Evolutionary conservation across 2,113 vertebrate genomes (phyloP).

Genomic region (Gadus chalcogrammus): DNA sequence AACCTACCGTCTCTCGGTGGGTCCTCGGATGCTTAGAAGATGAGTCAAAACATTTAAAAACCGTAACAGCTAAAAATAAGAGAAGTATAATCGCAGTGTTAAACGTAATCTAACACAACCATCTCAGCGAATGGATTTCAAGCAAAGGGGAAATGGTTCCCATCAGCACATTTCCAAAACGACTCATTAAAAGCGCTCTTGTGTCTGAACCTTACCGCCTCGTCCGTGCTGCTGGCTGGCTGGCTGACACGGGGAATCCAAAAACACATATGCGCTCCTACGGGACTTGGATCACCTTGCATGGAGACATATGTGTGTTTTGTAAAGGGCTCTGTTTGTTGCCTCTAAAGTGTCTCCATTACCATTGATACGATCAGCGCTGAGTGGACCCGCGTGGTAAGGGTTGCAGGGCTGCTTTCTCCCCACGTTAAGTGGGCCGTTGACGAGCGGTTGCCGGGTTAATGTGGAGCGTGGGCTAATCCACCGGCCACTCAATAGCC

Average conservation of each 20-base stretch:
- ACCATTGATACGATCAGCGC: conserved; percentile 53
- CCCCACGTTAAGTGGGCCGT: conserved; percentile 56
- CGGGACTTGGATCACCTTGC: conserved; percentile 29
- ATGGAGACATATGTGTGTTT: conserved; percentile 28
- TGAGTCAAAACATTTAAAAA: conserved; percentile 8
- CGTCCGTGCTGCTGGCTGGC: background rate
- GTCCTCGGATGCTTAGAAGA: background rate
- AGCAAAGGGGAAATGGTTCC: no score
- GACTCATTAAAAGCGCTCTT: no score
- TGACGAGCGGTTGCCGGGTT: conserved; percentile 60
- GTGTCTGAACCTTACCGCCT: background rate
- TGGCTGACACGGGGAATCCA: background rate
- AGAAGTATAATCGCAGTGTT: no score
- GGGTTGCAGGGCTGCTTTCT: conserved; percentile 36
- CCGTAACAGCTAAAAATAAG: no score
- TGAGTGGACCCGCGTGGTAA: conserved; percentile 41
- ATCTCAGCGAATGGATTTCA: no score
- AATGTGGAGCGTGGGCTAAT: conserved; percentile 69
- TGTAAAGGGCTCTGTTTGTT: conserved; percentile 47
- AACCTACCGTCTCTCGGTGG: conserved; percentile 2
- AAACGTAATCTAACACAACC: no score
- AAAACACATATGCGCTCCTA: conserved; percentile 9
- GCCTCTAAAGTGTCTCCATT: conserved; percentile 62
- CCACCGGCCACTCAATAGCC: conserved; percentile 70
- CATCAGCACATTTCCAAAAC: no score